Evolutionary conservation across 2,888 invertebrate species (phyloP).

Genomic region (Drosophila mayaguana): DNA sequence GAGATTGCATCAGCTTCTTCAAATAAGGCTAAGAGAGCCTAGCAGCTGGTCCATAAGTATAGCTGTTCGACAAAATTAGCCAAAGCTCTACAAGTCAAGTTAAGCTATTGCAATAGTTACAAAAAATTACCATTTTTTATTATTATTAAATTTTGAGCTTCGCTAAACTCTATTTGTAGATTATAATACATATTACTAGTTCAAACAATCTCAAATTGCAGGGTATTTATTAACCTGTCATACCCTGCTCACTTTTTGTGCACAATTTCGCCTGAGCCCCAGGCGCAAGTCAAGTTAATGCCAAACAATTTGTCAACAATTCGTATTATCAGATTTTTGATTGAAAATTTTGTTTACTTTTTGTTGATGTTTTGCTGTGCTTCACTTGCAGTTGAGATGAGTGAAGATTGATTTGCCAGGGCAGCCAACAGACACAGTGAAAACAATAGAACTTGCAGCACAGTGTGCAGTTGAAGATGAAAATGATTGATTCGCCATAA

Average conservation of each 20-base stretch:
- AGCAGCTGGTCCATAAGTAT: no score
- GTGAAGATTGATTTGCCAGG: slow-evolving; percentile 67
- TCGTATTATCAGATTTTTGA: slow-evolving; percentile 70
- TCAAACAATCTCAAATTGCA: no score
- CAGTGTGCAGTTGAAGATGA: slow-evolving; percentile 65
- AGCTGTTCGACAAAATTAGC: no score
- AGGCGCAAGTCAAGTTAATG: slow-evolving; percentile 54
- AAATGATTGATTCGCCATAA: slow-evolving; percentile 76
- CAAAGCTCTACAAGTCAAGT: no score
- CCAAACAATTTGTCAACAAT: slow-evolving; percentile 75
- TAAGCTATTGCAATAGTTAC: no score
- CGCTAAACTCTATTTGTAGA: no score
- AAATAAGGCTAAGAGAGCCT: no score
- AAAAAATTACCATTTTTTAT: no score
- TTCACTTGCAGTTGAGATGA: slow-evolving; percentile 35
- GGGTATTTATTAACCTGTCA: background rate
- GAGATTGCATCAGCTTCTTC: no score
- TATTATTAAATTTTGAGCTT: no score
- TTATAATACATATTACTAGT: no score
- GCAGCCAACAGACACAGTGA: slow-evolving; percentile 28
- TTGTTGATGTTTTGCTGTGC: slow-evolving; percentile 18
- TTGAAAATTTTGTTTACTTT: slow-evolving; percentile 52
- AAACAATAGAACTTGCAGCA: slow-evolving; percentile 44
- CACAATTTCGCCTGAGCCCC: slow-evolving; percentile 26
- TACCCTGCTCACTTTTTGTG: background rate